These are phyloP conservation scores for Chanos chanos DNA, from an alignment of 2,797 vertebrate species.

Conservation along the genomic window DNA sequence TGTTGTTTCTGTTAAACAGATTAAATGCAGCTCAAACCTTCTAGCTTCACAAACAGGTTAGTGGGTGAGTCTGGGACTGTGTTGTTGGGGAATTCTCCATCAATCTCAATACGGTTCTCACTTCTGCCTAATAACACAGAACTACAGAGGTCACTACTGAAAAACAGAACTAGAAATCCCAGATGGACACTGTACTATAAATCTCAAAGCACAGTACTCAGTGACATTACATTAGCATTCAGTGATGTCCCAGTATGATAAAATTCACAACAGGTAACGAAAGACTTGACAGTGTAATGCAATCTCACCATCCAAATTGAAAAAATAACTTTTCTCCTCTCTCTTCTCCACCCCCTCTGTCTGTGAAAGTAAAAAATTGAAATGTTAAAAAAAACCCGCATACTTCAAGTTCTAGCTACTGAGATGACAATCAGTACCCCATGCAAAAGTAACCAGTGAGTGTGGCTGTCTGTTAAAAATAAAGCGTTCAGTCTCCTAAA, in stretches of 20 bases:
- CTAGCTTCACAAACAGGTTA: constrained; percentile 71
- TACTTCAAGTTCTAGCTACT: no score
- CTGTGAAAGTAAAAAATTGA: constrained; percentile 49
- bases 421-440: background rate
- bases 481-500: no score
- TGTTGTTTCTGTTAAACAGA: background rate
- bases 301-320: constrained; percentile 58
- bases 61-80: constrained; percentile 68
- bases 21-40: constrained; percentile 57
- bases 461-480: no score
- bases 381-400: background rate
- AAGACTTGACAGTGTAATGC: background rate
- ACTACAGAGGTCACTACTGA: no score
- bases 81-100: constrained; percentile 63
- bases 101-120: constrained; percentile 32
- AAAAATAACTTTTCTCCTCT: constrained; percentile 23
- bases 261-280: no score
- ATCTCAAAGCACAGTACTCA: no score
- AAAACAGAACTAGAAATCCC: no score
- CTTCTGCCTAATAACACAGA: constrained; percentile 43
- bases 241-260: no score
- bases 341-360: constrained; percentile 57
- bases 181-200: no score
- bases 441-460: no score
- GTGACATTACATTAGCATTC: no score